Percentiles rank a stretch among this genome's conserved stretches.
phyloP scores from a whole-genome alignment of 30 jellyfish, hydroid and myxozoan genomes.

The Cassiopea xamachana region DNA sequence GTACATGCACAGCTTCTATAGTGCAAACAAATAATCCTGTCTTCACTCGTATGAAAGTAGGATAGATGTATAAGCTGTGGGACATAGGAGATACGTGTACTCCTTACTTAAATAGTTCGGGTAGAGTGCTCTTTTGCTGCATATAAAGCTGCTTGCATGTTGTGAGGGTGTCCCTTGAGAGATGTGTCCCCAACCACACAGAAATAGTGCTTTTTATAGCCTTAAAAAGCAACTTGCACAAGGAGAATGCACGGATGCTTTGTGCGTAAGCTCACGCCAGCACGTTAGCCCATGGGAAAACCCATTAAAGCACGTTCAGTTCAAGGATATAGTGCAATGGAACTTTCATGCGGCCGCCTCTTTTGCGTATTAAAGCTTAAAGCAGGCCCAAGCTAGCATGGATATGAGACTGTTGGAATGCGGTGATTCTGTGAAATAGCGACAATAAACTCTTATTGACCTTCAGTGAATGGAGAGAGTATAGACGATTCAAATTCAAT shows the following conservation, averaged over 20 bases:
- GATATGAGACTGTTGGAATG: constrained; percentile 27
- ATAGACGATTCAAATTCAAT: constrained; percentile 1
- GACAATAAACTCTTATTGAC: not conserved
- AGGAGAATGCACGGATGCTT: not conserved
- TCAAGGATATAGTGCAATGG: not conserved
- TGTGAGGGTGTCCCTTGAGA: too few species aligned
- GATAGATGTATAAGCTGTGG: too few species aligned
- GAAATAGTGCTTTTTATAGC: too few species aligned
- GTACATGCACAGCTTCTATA: too few species aligned
- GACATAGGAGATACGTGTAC: too few species aligned
- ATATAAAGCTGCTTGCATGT: too few species aligned
- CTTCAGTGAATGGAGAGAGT: constrained; percentile 30
- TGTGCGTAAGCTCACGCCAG: not conserved
- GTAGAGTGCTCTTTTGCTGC: too few species aligned
- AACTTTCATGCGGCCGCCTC: constrained; percentile 47
- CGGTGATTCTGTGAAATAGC: not conserved
- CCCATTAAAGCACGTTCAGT: not conserved
- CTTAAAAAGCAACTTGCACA: not conserved
- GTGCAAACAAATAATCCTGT: too few species aligned
- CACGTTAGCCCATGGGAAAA: not conserved
- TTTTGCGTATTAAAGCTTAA: constrained; percentile 42
- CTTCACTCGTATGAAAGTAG: too few species aligned
- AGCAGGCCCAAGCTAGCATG: constrained; percentile 16
- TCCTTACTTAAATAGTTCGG: too few species aligned
- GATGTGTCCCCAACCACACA: too few species aligned